Base-by-base conservation (phyloP, 2,888 invertebrate species). In the Omphaloscelis lunosa region DNA sequence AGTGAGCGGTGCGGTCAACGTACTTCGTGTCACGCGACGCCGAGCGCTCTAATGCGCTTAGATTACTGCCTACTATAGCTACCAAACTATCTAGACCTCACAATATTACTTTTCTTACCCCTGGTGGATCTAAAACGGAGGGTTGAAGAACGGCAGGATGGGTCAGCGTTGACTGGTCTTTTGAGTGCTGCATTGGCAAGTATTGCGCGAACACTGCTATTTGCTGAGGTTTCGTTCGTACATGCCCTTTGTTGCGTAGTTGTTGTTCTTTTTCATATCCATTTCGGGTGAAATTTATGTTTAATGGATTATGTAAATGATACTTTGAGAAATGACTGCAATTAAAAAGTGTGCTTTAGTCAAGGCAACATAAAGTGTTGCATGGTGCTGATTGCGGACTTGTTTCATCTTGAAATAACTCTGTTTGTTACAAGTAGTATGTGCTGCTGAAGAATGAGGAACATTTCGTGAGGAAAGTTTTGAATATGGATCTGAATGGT, bases 1-100 rank as follows among this genome's bases (percentile, higher is more conserved):
- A 93, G 94, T 90, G 93, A 93, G 92, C 93, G 90, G 90, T 86
- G 93, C 96, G 96, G 96, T 96, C 96, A 96, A 94, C 90, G 96
- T 92, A 93, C 96, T 91, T 90, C 89, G 90, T 95, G 96, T 95
- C 96, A 96, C 96, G 96, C 94, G 93, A 94, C 94, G 93, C 90
- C 93, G 94, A 89, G 90, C 93, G 93, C 93, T 94, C 94, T 95
- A 95, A 96, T 95, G 94, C 95, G 94, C 94, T 95, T 95, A 95
- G 94, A 95, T 95, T 95, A 95, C 95, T 95, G 92, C 95, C 95
- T 95, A 94, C 93, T 92, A 87, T 89, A 80, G 87, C 81, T 68
- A 85, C 96, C 95, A 94, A 59, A 67, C 27, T 87, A 89, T 71
- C 81, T 68, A 89, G 95, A 91, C 82, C 94, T 86, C 75, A 79